Conservation (phyloP, 1,140 invertebrate species). For the Cydia strobilella region DNA sequence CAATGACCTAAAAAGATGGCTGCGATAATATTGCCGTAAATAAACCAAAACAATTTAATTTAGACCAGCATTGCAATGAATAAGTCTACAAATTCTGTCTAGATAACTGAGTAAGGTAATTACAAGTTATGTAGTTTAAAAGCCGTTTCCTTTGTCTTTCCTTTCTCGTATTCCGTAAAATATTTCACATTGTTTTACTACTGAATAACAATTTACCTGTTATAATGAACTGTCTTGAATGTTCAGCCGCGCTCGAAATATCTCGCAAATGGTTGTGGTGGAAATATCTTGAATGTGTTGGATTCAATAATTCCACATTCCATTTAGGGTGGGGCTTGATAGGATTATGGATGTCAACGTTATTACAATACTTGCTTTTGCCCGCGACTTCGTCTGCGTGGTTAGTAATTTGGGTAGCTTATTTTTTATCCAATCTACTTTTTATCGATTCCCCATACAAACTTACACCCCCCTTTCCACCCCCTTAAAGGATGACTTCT, state of each 20-base stretch:
- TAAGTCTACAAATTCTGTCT: not conserved
- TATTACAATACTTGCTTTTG: slow-evolving; percentile 15
- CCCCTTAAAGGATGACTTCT: too few relatives aligned
- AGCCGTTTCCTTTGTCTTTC: slow-evolving; percentile 27
- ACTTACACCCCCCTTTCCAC: too few relatives aligned
- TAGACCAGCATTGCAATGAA: slow-evolving; percentile 3
- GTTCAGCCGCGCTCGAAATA: not conserved
- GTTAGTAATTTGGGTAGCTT: too few relatives aligned
- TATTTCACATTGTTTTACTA: slow-evolving; percentile 30
- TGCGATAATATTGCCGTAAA: not conserved
- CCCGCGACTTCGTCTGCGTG: too few relatives aligned
- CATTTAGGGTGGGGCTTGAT: not conserved
- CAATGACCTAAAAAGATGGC: not conserved
- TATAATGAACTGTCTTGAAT: slow-evolving; percentile 30
- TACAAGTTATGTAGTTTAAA: slow-evolving; percentile 29
- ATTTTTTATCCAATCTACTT: too few relatives aligned
- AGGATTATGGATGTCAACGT: slow-evolving; percentile 11
- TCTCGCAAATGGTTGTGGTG: not conserved
- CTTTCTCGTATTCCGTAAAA: slow-evolving; percentile 20
- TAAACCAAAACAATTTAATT: slow-evolving; percentile 1
- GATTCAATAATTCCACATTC: slow-evolving; percentile 15
- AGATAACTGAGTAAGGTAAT: slow-evolving; percentile 29
- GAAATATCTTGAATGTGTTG: slow-evolving; percentile 22
- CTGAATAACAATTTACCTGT: slow-evolving; percentile 24
- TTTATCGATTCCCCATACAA: too few relatives aligned